Evolutionary conservation across 2,888 invertebrate genomes (phyloP), one percentile per base, ranked within the genome.

Genomic region (Microctonus hyperodae): DNA sequence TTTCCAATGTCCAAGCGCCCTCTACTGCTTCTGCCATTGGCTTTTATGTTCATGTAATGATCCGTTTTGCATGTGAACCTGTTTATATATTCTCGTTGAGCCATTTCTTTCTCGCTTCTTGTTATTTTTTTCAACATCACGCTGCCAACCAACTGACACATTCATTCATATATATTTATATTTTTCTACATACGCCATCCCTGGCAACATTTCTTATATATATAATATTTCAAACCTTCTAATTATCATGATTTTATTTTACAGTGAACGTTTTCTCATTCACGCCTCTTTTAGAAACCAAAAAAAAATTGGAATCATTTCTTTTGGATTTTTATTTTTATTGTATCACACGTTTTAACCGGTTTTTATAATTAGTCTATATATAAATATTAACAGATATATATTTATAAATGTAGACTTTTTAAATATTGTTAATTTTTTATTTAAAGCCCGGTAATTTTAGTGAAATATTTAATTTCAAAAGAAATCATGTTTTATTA

Each of bases 41-140:
- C 77, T 76, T 74, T 78, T 78, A 77, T 77, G 72, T 75, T 70
- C 74, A 73, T 78, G 78, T 81, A 82, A 81, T 80, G 80, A 82
- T 80, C 77, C 78, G 75, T 75, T 82, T 80, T 80, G 81, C 81
- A 80, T 80, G 72, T 65, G 69, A 70, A 57, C 62, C 61, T 35
- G 44, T 40, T 37, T 58, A 22, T 23, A 35, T 35, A 23, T 28
- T 44, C 25, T 25, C 44, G 28, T 25, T 44, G 25, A 28, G 28
- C 28, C 51, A 33, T 23, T 55, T 65, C 37, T 65, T 53, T 53
- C 55, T 16, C 55, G 55, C 16, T 62, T 51, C 25, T 51, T 51
- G 44, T 61, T 35, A 23, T 58, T 13, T 33, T 44, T 51, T 28
- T 13, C 22, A 33, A 50, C 33, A 22, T 33, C 33, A 10, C n/a